These are phyloP conservation scores for Proteles cristata DNA, from an alignment of 2,113 vertebrate genomes.

Conservation along the genomic window DNA sequence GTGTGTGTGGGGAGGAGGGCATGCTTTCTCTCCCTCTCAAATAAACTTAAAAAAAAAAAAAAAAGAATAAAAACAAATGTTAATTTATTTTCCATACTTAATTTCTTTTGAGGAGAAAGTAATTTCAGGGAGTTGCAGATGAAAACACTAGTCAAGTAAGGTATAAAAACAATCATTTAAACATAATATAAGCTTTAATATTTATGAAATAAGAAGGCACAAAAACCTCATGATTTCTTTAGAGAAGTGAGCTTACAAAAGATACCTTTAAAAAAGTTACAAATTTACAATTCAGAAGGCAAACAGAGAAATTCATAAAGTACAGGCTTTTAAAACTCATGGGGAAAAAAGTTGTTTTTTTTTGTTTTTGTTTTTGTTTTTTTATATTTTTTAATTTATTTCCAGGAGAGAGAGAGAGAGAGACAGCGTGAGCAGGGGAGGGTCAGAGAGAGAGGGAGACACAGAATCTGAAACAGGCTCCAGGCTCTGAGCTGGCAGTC, in stretches of 20 bases:
- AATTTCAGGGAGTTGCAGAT: background rate
- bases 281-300: slow-evolving; percentile 19
- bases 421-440: too few species aligned
- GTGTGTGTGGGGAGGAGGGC: too few species aligned
- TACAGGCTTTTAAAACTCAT: background rate
- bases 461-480: too few species aligned
- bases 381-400: too few species aligned
- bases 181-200: background rate
- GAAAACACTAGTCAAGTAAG: slow-evolving; percentile 1
- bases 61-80: too few species aligned
- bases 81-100: slow-evolving; percentile 29
- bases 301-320: slow-evolving; percentile 8
- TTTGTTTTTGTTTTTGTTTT: too few species aligned
- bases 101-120: slow-evolving; percentile 45
- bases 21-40: too few species aligned
- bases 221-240: background rate
- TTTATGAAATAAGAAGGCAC: slow-evolving; percentile 34
- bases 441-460: too few species aligned
- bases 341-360: slow-evolving; percentile 9
- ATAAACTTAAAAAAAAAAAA: too few species aligned
- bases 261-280: background rate
- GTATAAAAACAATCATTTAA: slow-evolving; percentile 32
- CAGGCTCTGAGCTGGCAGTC: too few species aligned
- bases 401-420: too few species aligned
- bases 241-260: background rate